These are phyloP conservation scores for Drosophila varians DNA, from an alignment of 1,140 invertebrate species.

Conservation along the genomic window DNA sequence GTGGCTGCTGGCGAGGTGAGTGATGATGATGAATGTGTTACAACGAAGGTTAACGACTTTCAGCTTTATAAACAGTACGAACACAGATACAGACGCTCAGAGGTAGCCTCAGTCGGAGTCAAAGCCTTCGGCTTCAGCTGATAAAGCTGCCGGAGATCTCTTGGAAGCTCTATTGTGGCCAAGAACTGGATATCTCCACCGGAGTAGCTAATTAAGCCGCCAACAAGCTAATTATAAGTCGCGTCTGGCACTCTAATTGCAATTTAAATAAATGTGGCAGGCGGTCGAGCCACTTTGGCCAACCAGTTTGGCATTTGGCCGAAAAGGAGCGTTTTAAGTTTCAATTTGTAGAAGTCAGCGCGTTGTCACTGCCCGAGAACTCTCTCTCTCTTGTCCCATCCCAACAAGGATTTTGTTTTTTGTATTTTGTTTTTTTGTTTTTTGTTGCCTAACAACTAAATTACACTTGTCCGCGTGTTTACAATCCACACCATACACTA, in stretches of 20 bases:
- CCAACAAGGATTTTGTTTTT: constrained; percentile 2
- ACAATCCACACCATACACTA: constrained; percentile 63
- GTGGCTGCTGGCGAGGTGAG: constrained; percentile 63
- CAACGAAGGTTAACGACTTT: constrained; percentile 82
- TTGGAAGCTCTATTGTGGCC: constrained; percentile 45
- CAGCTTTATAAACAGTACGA: constrained; percentile 80
- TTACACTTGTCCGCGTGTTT: constrained; percentile 81
- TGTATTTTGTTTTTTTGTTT: not conserved
- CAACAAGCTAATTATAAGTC: constrained; percentile 74
- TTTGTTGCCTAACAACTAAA: constrained; percentile 71
- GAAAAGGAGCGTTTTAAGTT: constrained; percentile 75
- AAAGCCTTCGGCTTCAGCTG: constrained; percentile 31
- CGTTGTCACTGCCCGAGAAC: constrained; percentile 66
- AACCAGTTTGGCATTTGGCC: constrained; percentile 66
- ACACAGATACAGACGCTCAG: constrained; percentile 38
- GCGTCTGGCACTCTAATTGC: constrained; percentile 64
- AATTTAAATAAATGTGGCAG: constrained; percentile 80
- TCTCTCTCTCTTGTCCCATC: constrained; percentile 13
- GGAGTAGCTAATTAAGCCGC: constrained; percentile 66
- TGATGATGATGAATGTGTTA: constrained; percentile 83
- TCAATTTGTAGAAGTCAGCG: constrained; percentile 78
- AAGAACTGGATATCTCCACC: constrained; percentile 13
- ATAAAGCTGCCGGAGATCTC: constrained; percentile 32
- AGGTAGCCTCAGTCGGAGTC: too few species aligned
- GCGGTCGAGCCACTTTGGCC: constrained; percentile 51